These are phyloP conservation scores for Indri indri DNA, from an alignment of 2,113 vertebrate genomes.

Conservation along the genomic window DNA sequence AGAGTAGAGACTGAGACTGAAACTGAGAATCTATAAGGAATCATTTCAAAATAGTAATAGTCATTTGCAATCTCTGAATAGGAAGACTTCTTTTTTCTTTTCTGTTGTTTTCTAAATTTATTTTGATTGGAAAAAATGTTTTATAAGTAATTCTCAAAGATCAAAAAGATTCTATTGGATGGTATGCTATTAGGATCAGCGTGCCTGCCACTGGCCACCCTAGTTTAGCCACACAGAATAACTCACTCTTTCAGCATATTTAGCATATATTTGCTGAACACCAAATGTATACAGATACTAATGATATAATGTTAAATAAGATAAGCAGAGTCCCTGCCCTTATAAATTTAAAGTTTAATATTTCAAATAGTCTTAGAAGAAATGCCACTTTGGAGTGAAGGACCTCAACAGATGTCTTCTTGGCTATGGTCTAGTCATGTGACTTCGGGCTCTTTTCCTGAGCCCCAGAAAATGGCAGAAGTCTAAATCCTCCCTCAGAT, in stretches of 20 bases:
- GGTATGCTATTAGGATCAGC: not conserved
- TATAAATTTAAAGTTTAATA: not conserved
- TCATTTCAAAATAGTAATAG: not conserved
- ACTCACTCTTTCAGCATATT: not conserved
- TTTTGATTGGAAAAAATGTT: not conserved
- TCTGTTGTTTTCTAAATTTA: not conserved
- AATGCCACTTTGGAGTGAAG: not conserved
- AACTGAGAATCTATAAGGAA: not conserved
- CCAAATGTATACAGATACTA: not conserved
- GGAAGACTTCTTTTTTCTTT: not conserved
- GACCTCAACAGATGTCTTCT: not conserved
- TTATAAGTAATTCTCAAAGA: constrained; percentile 14
- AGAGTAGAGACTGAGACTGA: not conserved
- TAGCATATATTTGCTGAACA: not conserved
- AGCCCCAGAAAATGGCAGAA: not conserved
- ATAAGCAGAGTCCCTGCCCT: not conserved
- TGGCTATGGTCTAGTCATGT: not conserved
- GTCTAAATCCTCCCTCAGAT: not conserved
- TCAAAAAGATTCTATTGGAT: not conserved
- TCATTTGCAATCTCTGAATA: not conserved
- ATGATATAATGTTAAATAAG: not conserved
- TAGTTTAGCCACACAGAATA: not conserved
- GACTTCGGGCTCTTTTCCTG: not conserved
- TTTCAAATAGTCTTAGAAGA: not conserved
- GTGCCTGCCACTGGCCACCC: not conserved